These are phyloP conservation scores for Esox masquinongy DNA, from an alignment of 2,797 vertebrate species.

Conservation along the genomic window DNA sequence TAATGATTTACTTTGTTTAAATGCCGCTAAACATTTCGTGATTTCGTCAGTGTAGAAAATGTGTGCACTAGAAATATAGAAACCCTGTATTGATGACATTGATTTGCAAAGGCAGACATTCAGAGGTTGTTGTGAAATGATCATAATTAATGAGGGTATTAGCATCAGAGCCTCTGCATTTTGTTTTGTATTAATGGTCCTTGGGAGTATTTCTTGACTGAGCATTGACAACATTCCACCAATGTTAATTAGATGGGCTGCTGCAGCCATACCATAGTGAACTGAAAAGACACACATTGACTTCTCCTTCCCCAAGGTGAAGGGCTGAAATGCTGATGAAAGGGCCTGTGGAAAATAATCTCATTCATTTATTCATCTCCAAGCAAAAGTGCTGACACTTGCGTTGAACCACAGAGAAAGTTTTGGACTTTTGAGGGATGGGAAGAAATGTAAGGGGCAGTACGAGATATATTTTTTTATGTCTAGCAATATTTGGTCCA, in stretches of 20 bases:
- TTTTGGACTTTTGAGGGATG: slow-evolving; percentile 6
- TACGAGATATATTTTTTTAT: background rate
- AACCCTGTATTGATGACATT: background rate
- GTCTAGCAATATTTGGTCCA: background rate
- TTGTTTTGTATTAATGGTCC: slow-evolving; percentile 8
- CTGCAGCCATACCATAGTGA: slow-evolving; percentile 7
- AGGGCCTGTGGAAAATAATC: slow-evolving; percentile 56
- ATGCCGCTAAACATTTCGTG: background rate
- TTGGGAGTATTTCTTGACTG: slow-evolving; percentile 7
- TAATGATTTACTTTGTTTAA: slow-evolving; percentile 1
- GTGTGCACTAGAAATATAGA: background rate
- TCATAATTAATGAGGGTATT: slow-evolving; percentile 19
- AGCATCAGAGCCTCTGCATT: background rate
- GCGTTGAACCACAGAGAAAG: slow-evolving; percentile 3
- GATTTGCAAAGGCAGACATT: background rate
- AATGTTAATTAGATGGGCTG: slow-evolving; percentile 21
- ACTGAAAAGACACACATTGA: slow-evolving; percentile 26
- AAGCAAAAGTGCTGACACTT: slow-evolving; percentile 67
- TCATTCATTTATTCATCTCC: slow-evolving; percentile 73
- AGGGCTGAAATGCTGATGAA: slow-evolving; percentile 24
- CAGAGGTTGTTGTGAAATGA: background rate
- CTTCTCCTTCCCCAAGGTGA: slow-evolving; percentile 33
- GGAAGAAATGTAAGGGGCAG: slow-evolving; percentile 17
- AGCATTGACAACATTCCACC: background rate
- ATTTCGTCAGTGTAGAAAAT: background rate